Percentiles rank a stretch among this genome's conserved stretches.
Evolutionary conservation across 2,797 vertebrate species (phyloP).

Genomic region (Trematomus bernacchii): DNA sequence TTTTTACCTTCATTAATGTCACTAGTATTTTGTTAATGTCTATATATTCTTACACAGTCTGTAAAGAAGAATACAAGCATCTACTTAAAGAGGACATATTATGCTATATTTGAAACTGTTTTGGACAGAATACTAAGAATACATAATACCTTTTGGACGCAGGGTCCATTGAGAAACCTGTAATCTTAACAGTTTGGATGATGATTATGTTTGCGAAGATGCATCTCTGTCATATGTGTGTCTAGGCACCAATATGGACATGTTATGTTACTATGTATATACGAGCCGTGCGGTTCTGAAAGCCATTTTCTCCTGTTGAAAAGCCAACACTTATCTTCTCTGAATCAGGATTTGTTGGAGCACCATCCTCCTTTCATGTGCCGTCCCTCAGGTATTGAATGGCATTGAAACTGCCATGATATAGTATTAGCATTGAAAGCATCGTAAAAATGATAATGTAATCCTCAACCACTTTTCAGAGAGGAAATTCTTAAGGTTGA

Average conservation of each 20-base stretch:
- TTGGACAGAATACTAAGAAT: neutral
- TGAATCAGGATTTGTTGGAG: neutral
- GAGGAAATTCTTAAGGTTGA: slow-evolving; percentile 8
- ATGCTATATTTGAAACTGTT: neutral
- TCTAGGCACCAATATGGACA: slow-evolving; percentile 4
- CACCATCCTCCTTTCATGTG: slow-evolving; percentile 11
- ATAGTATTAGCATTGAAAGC: slow-evolving; percentile 11
- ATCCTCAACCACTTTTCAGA: slow-evolving; percentile 14
- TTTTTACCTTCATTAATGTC: slow-evolving; percentile 42
- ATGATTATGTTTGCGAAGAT: slow-evolving; percentile 5
- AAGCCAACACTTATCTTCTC: slow-evolving; percentile 2
- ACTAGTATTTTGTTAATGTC: neutral
- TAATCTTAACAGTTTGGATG: neutral
- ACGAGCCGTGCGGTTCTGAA: neutral
- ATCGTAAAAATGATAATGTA: slow-evolving; percentile 18
- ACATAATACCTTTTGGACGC: neutral
- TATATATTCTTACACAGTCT: slow-evolving; percentile 3
- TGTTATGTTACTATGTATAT: neutral
- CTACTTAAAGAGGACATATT: neutral
- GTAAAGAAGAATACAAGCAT: neutral
- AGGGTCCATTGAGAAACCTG: slow-evolving; percentile 4
- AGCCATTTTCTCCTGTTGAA: neutral
- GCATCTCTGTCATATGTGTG: neutral
- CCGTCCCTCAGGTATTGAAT: neutral
- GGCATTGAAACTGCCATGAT: slow-evolving; percentile 17